These are phyloP conservation scores for Amphipoea lucens DNA, from an alignment of 2,888 invertebrate genomes.

Conservation along the genomic window DNA sequence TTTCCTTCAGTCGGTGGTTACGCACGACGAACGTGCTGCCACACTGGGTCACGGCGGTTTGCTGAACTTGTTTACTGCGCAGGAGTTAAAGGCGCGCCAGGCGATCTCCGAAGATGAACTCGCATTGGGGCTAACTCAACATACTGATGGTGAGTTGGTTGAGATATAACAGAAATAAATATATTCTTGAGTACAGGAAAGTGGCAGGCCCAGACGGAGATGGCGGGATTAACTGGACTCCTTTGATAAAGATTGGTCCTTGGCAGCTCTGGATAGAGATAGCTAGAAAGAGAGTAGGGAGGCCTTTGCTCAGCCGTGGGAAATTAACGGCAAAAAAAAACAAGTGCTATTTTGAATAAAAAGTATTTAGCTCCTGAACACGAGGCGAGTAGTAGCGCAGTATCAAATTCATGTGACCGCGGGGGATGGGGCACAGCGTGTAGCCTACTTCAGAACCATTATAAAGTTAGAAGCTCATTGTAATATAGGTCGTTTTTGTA, in stretches of 20 bases:
- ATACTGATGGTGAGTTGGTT: slow-evolving; percentile 78
- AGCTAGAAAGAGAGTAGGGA: no score
- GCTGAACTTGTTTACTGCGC: slow-evolving; percentile 82
- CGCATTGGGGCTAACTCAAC: slow-evolving; percentile 76
- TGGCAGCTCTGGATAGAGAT: no score
- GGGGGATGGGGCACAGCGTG: background rate
- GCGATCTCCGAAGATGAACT: slow-evolving; percentile 80
- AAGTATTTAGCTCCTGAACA: background rate
- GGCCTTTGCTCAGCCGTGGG: no score
- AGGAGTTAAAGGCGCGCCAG: slow-evolving; percentile 81
- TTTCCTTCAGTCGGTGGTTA: slow-evolving; percentile 73
- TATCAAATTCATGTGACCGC: background rate
- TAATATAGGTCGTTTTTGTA: background rate
- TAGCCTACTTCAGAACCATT: no score
- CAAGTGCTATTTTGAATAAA: background rate
- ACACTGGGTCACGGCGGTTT: slow-evolving; percentile 78
- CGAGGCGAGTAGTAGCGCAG: background rate
- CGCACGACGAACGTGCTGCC: slow-evolving; percentile 74
- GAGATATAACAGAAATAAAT: background rate
- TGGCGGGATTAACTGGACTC: no score
- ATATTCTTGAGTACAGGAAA: background rate
- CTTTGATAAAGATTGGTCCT: no score
- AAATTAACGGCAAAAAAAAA: no score
- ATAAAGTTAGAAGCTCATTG: no score
- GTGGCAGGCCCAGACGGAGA: no score